Percentiles rank a stretch among this genome's conserved stretches.
phyloP scores from a whole-genome alignment of 2,888 invertebrate genomes.

The Aelia acuminata region DNA sequence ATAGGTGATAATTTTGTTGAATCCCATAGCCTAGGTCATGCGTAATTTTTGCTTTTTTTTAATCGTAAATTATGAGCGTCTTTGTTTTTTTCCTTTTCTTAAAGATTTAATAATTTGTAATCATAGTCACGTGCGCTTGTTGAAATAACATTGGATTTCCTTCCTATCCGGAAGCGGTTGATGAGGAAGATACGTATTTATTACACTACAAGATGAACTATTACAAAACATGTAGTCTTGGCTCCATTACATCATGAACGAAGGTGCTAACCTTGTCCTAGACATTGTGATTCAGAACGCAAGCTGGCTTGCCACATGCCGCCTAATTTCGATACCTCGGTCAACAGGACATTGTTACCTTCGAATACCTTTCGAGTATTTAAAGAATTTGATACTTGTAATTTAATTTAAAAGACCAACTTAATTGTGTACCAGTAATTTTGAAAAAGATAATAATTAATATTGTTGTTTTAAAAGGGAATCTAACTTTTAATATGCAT shows the following conservation, averaged over 20 bases:
- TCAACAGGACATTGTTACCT: not conserved
- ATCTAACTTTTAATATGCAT: too few relatives aligned
- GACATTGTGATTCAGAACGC: slow-evolving; percentile 13
- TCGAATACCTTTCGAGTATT: not conserved
- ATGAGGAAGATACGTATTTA: not conserved
- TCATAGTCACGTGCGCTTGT: not conserved
- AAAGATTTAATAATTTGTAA: not conserved
- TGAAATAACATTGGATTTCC: not conserved
- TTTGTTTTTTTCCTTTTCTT: not conserved
- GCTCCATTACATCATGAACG: not conserved
- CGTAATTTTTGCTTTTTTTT: not conserved
- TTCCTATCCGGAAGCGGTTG: not conserved
- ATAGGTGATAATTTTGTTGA: too few relatives aligned
- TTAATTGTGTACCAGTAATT: too few relatives aligned
- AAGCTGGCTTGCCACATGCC: not conserved
- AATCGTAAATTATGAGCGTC: not conserved
- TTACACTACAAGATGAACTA: not conserved
- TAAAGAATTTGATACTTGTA: not conserved
- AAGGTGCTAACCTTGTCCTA: slow-evolving; percentile 6
- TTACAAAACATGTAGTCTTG: not conserved
- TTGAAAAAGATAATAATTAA: too few relatives aligned
- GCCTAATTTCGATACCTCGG: not conserved
- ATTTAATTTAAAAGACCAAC: too few relatives aligned
- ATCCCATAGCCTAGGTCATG: too few relatives aligned
- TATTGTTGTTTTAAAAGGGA: too few relatives aligned